phyloP scores from a whole-genome alignment of 2,888 invertebrate species.

The Crossocerus cetratus region DNA sequence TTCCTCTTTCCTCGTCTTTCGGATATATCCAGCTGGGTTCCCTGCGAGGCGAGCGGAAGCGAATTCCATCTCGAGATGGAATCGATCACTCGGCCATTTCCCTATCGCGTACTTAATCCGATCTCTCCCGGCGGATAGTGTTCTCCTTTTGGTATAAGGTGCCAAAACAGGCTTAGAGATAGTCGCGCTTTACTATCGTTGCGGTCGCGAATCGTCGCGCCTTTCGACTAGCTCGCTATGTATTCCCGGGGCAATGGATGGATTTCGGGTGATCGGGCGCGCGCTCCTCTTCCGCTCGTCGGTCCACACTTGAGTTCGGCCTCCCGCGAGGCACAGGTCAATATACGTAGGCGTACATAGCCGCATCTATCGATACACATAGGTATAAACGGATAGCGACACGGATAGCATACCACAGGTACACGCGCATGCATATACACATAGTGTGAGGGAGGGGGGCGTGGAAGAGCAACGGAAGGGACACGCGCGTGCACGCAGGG shows the following conservation, averaged over 20 bases:
- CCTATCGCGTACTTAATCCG: not conserved
- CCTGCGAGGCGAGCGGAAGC: constrained; percentile 17
- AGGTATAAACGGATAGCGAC: constrained; percentile 27
- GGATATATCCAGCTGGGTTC: not conserved
- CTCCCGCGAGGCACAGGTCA: constrained; percentile 6
- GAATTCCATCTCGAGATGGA: not conserved
- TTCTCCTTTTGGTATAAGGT: constrained; percentile 31
- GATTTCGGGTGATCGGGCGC: constrained; percentile 18
- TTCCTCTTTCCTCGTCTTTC: constrained; percentile 1
- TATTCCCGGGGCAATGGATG: no score
- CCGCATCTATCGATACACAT: no score
- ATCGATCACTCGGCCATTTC: not conserved
- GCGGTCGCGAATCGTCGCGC: no score
- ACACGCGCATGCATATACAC: constrained; percentile 4
- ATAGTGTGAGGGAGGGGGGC: constrained; percentile 3
- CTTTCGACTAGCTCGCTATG: no score
- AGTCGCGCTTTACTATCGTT: no score
- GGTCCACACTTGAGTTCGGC: constrained; percentile 15
- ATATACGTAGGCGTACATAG: no score
- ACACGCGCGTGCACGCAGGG: constrained; percentile 1
- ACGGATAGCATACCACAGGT: constrained; percentile 11
- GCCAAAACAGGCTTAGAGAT: constrained; percentile 40
- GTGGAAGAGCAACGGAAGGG: not conserved
- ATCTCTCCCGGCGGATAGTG: no score
- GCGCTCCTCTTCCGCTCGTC: constrained; percentile 7